Conservation (phyloP, 2,888 invertebrate genomes). For the Sepioteuthis lessoniana region DNA sequence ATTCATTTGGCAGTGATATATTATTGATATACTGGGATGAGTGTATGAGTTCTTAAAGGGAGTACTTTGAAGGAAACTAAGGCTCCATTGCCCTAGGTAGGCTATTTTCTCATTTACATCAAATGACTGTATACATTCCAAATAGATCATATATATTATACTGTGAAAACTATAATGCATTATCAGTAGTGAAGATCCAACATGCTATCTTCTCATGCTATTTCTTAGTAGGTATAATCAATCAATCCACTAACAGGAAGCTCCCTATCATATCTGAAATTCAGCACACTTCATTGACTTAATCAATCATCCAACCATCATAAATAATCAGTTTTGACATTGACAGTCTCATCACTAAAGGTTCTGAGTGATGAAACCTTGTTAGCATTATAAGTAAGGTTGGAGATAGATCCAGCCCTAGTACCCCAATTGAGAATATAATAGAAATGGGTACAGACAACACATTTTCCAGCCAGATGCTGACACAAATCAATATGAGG, state of each 20-base stretch:
- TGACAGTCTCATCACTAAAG: background rate
- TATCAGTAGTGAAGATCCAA: background rate
- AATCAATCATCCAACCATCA: constrained; percentile 11
- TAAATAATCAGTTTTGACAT: background rate
- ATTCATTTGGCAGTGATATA: too few species aligned
- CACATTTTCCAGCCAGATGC: background rate
- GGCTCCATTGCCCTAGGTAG: too few species aligned
- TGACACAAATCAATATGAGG: background rate
- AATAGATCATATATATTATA: background rate
- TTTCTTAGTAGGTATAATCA: background rate
- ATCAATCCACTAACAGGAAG: background rate
- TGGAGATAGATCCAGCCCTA: background rate
- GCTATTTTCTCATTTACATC: too few species aligned
- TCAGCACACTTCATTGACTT: constrained; percentile 5
- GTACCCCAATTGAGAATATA: background rate
- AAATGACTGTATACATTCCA: too few species aligned
- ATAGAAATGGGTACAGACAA: background rate
- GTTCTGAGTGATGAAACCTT: constrained; percentile 7
- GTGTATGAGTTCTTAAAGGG: too few species aligned
- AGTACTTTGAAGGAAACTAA: too few species aligned
- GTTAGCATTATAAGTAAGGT: background rate
- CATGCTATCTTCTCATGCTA: background rate
- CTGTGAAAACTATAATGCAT: background rate
- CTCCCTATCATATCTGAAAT: constrained; percentile 17
- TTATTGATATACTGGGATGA: too few species aligned